Evolutionary conservation across 1,140 invertebrate genomes (phyloP).

Genomic region (Ptiloglossa arizonensis): DNA sequence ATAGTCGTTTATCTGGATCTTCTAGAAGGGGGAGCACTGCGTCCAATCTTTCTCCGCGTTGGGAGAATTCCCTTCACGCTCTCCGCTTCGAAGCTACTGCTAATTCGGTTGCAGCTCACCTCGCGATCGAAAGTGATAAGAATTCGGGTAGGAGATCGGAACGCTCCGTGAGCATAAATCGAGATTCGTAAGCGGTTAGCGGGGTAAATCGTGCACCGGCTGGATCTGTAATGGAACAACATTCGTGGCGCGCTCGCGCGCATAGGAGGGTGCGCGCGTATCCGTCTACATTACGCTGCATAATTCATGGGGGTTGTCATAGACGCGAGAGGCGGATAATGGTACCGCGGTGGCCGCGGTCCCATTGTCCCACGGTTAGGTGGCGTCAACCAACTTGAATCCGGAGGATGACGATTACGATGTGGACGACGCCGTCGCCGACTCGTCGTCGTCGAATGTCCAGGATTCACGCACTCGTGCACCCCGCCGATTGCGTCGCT

Average conservation of each 20-base stretch:
- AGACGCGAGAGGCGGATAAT: constrained; percentile 80
- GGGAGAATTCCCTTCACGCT: too few species aligned
- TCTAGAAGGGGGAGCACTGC: too few species aligned
- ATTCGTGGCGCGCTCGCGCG: constrained; percentile 42
- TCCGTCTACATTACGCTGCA: constrained; percentile 80
- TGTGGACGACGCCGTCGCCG: constrained; percentile 62
- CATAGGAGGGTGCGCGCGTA: constrained; percentile 71
- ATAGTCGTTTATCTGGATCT: too few species aligned
- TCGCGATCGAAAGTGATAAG: too few species aligned
- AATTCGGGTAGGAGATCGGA: too few species aligned
- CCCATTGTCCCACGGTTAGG: constrained; percentile 70
- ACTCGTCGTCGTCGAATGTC: constrained; percentile 63
- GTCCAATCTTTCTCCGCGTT: too few species aligned
- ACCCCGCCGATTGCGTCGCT: constrained; percentile 40
- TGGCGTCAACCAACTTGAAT: constrained; percentile 66
- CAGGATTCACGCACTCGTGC: constrained; percentile 66
- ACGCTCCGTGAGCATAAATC: constrained; percentile 3
- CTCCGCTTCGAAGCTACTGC: too few species aligned
- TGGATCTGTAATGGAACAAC: constrained; percentile 71
- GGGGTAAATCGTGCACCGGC: constrained; percentile 55
- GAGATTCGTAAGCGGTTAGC: not conserved
- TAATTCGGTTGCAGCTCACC: too few species aligned
- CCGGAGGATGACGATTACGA: constrained; percentile 64
- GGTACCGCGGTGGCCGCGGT: constrained; percentile 71
- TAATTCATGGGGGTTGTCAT: constrained; percentile 80